Evolutionary conservation across 1,140 invertebrate species (phyloP).

Genomic region (Cecropterus lyciades): DNA sequence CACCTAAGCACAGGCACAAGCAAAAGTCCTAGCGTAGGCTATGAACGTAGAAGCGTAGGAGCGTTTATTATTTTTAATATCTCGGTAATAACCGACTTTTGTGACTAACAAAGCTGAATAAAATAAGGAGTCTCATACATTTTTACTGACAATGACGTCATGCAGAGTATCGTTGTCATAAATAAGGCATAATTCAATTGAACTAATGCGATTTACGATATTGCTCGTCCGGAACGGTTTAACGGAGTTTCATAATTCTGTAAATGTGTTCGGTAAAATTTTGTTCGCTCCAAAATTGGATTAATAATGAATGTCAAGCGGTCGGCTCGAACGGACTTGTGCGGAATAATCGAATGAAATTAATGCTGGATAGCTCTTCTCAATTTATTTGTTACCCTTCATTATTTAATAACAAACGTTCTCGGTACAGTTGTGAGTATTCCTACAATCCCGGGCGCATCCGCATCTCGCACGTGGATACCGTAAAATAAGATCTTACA

Average conservation of each 20-base stretch:
- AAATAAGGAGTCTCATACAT: too few species aligned
- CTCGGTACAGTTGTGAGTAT: too few species aligned
- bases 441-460: too few species aligned
- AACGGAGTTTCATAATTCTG: constrained; percentile 13
- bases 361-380: constrained; percentile 1
- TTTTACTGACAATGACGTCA: not conserved
- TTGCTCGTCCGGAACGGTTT: constrained; percentile 1
- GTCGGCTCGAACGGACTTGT: not conserved
- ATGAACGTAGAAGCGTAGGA: too few species aligned
- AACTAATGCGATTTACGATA: constrained; percentile 9
- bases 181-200: constrained; percentile 14
- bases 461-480: too few species aligned
- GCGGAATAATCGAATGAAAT: constrained; percentile 7
- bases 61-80: too few species aligned
- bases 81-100: too few species aligned
- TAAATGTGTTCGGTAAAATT: constrained; percentile 8
- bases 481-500: too few species aligned
- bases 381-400: not conserved
- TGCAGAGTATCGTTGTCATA: not conserved
- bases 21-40: too few species aligned
- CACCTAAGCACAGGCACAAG: too few species aligned
- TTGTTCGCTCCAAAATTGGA: constrained; percentile 13
- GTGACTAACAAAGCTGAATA: too few species aligned
- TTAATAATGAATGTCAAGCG: constrained; percentile 13
- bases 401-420: not conserved